Evolutionary conservation across 1,140 invertebrate genomes (phyloP), one percentile per base, ranked within the genome.

Genomic region (Parapsyche elsis): DNA sequence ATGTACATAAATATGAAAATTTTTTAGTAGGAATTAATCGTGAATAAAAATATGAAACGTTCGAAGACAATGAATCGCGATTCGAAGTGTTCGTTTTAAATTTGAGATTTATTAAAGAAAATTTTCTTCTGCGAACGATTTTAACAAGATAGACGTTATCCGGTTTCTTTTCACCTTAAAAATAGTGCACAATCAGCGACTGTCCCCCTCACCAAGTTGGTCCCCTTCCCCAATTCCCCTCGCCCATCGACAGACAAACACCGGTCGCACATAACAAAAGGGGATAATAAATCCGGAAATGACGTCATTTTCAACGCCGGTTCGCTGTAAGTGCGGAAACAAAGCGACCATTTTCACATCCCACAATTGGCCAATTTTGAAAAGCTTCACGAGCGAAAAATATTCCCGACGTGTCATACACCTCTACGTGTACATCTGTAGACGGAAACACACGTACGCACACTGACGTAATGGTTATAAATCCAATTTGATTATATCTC

Each of bases 251-350:
- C 16, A 21, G 7, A 61, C 16, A 61, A 16, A 61, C 23, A 67
- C 64, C 64, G 24, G 9, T 67, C 64, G 21, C 12, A 16, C 46
- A 30, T 49, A 74, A 57, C 30, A 38, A 57, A 46, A 49, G 38
- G 10, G 71, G 16, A 38, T 76, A 46, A 76, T 76, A 76, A 76
- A 76, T 67, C 49, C 21, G 76, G 59, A 77, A 77, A 45, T 61
- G 24, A 44, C 76, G 57, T 67, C 76, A 77, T 77, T 77, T 77
- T 61, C 49, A 61, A 77, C 76, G 57, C 76, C 76, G 46, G 16
- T 76, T 67, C 30, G 9, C 44, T 64, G 73, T 75, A 46, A 75
- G 73, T 23, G 24, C 21, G 38, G 10, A 64, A 59, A 75, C 19
- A 24, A 67, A 23, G 38, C 26, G 57, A 45, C 73, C 38, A 64